Base-by-base conservation (phyloP, 2,888 invertebrate species). In the Coelopa pilipes region DNA sequence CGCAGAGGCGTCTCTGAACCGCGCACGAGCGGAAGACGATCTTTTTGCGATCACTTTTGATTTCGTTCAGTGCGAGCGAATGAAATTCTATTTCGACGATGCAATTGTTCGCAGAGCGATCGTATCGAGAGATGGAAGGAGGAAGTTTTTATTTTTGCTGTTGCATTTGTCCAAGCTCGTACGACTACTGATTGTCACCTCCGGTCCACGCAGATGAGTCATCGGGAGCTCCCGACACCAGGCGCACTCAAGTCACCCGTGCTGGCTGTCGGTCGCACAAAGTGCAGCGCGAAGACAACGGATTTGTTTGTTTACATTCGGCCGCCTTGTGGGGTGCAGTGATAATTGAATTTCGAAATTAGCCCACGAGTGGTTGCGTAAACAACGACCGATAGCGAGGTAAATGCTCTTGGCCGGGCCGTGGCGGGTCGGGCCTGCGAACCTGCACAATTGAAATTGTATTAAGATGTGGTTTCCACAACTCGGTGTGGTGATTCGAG, bases 341-440 rank as follows among this genome's bases (percentile, higher is more conserved):
- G 55, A 68, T 68, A 59, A 57, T 59, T 69, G 19, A 59, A 47
- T 69, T 57, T 53, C 59, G 59, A 21, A 69, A 69, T 69, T 46
- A 19, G n/a, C 17, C 19, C 46, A 17, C 47, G 69, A 59, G 19
- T 57, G 57, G 15, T 69, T 69, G 47, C 59, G 21, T 59, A 57
- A 59, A 69, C 47, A 55, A 10, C 11, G 45, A 34, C 17, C 2
- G 34, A 34, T 17, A 15, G 11, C 46, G 19, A 65, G 69, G 46
- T 57, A 69, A 45, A 59, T 34, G 59, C 46, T 69, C 69, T 69
- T 46, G 17, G 34, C 68, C 49, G 17, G 21, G n/a, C 21, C n/a
- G n/a, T n/a, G n/a, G n/a, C n/a, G n/a, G n/a, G n/a, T n/a, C n/a
- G 49, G n/a, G 63, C 21, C 17, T 10, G 34, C 15, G 17, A 68